phyloP scores from a whole-genome alignment of 2,797 vertebrate species.

The Kryptopterus vitreolus region DNA sequence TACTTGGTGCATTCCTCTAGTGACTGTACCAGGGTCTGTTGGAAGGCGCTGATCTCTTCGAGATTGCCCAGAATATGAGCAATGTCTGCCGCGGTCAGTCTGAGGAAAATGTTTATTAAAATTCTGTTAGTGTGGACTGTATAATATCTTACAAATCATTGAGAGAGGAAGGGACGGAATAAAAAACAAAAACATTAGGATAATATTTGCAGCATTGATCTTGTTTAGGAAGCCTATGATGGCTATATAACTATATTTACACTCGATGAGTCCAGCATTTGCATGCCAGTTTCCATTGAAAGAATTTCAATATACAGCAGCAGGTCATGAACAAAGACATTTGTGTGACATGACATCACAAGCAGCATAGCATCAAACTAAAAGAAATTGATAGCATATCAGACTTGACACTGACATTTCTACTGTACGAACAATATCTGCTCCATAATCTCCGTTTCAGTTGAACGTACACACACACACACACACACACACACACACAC shows the following conservation, averaged over 20 bases:
- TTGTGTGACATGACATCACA: background rate
- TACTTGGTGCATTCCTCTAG: conserved; percentile 97
- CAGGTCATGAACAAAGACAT: background rate
- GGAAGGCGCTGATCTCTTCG: conserved; percentile 96
- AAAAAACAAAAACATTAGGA: background rate
- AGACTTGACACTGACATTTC: background rate
- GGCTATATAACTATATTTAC: background rate
- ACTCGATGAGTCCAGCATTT: background rate
- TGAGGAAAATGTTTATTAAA: conserved; percentile 56
- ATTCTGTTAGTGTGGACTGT: background rate
- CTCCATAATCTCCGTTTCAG: background rate
- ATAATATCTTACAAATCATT: background rate
- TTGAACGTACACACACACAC: too few relatives aligned
- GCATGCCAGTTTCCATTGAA: background rate
- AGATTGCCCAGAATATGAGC: conserved; percentile 92
- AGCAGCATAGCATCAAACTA: background rate
- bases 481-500: too few relatives aligned
- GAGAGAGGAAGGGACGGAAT: background rate
- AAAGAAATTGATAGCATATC: background rate
- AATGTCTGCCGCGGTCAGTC: conserved; percentile 83
- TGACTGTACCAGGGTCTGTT: conserved; percentile 95
- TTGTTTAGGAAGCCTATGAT: background rate
- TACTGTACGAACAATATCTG: background rate
- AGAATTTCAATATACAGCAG: background rate
- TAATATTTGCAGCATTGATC: background rate